A percentile compares a stretch with the other conserved stretches of the same genome.
These are phyloP conservation scores for Thalassoma bifasciatum DNA, from an alignment of 2,113 vertebrate genomes.

Conservation along the genomic window DNA sequence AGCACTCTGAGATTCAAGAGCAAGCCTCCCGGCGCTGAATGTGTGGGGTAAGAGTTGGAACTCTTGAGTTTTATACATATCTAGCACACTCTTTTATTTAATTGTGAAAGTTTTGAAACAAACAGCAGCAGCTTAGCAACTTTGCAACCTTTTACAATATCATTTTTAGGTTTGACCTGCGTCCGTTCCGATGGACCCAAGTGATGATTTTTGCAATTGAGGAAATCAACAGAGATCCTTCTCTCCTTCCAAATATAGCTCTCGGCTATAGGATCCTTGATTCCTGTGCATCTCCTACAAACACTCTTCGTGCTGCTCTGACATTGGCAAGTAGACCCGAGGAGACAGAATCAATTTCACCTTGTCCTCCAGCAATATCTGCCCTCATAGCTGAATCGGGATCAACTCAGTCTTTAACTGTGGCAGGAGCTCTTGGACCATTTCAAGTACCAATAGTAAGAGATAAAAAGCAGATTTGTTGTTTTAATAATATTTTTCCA, in stretches of 20 bases:
- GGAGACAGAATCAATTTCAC: constrained; percentile 11
- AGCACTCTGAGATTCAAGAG: constrained; percentile 54
- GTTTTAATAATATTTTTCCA: background rate
- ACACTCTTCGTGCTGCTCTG: constrained; percentile 76
- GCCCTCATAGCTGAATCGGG: constrained; percentile 82
- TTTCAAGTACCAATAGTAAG: constrained; percentile 82
- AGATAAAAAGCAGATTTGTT: background rate
- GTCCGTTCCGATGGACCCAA: constrained; percentile 82
- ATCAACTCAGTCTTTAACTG: constrained; percentile 81
- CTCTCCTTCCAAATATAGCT: constrained; percentile 79
- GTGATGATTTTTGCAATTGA: constrained; percentile 84
- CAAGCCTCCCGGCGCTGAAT: constrained; percentile 61
- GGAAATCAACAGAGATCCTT: constrained; percentile 80
- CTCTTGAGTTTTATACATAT: background rate
- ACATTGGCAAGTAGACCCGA: constrained; percentile 66
- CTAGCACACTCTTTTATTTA: background rate
- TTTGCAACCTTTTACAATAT: background rate
- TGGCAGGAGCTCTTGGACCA: constrained; percentile 78
- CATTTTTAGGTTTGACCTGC: constrained; percentile 78
- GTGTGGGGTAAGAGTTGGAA: constrained; percentile 73
- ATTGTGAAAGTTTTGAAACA: background rate
- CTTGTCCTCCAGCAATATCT: constrained; percentile 73
- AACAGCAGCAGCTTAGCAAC: background rate
- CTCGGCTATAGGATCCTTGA: constrained; percentile 83
- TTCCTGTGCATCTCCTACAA: constrained; percentile 82